Conservation (phyloP, 2,797 vertebrate species). For the Myoxocephalus aenaeus region DNA sequence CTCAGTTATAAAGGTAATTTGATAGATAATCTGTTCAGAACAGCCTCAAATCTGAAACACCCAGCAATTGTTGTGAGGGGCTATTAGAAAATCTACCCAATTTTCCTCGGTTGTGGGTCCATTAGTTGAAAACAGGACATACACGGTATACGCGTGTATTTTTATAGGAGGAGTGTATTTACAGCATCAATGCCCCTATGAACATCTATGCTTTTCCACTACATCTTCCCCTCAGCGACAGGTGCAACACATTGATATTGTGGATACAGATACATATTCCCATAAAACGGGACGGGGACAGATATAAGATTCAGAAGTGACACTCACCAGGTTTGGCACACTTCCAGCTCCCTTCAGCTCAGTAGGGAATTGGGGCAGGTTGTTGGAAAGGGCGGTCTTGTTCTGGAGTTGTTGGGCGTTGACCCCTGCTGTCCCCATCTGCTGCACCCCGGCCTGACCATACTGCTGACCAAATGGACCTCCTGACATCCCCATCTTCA, state of each 20-base stretch:
- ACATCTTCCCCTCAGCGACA: not conserved
- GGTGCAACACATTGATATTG: not conserved
- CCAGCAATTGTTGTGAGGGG: not conserved
- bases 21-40: not conserved
- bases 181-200: not conserved
- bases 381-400: conserved; percentile 91
- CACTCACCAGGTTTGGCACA: conserved; percentile 94
- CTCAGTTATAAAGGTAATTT: not conserved
- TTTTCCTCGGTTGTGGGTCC: not conserved
- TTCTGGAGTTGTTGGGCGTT: conserved; percentile 88
- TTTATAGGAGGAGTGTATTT: not conserved
- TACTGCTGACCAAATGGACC: conserved; percentile 92
- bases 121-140: not conserved
- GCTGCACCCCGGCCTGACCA: conserved; percentile 90
- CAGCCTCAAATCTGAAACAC: not conserved
- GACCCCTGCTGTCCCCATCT: conserved; percentile 90
- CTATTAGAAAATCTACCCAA: not conserved
- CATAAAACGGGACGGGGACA: not conserved
- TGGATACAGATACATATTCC: not conserved
- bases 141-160: no score
- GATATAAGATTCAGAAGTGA: conserved; percentile 1
- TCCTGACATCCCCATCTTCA: conserved; percentile 92
- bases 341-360: conserved; percentile 92
- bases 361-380: conserved; percentile 89
- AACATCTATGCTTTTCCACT: no score